Evolutionary conservation across 2,888 invertebrate genomes (phyloP), one percentile per base, ranked within the genome.

Genomic region (Podabrus alpinus): DNA sequence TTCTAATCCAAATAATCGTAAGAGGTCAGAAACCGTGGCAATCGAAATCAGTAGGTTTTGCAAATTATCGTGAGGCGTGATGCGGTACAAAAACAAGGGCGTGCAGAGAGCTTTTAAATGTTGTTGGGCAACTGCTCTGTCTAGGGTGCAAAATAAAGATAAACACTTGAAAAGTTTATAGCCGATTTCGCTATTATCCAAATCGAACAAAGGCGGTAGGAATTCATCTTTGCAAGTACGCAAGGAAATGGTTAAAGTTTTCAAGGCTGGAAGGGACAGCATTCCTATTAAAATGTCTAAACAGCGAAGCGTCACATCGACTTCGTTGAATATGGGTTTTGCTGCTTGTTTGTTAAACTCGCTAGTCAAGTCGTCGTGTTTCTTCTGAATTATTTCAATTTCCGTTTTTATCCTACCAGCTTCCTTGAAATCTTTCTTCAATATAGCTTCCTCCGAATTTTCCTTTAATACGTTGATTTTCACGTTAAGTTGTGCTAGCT

Each of bases 361-460:
- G 16, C 66, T 72, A 61, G 66, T 73, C 64, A 76, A 17, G 68
- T 80, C 79, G 13, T 80, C 79, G 13, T 84, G 66, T 77, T 83
- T 72, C 7, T 69, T 72, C 25, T 80, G 80, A 15, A 79, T 60
- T 59, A 80, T 68, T 5, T 71, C 69, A 2, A 84, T 72, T 75
- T 82, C 76, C 2, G 74, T 76, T 69, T 83, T 80, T 17, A 83
- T 66, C 45, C 69, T 16, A 13, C 78, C 74, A 9, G 83, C 84
- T 72, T 79, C 81, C 60, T 79, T 68, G 68, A 77, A 84, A 60
- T 84, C 81, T 71, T 81, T 74, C 11, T 72, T 77, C 16, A 79
- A 77, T 11, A 82, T 70, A 0, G 84, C 85, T 70, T 81, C 80
- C 67, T 83, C 83, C 60, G 81, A 71, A n/a, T 81, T 79, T 11